Evolutionary conservation across 2,888 invertebrate genomes (phyloP), one percentile per base, ranked within the genome.

Genomic region (Panzeria rudis): DNA sequence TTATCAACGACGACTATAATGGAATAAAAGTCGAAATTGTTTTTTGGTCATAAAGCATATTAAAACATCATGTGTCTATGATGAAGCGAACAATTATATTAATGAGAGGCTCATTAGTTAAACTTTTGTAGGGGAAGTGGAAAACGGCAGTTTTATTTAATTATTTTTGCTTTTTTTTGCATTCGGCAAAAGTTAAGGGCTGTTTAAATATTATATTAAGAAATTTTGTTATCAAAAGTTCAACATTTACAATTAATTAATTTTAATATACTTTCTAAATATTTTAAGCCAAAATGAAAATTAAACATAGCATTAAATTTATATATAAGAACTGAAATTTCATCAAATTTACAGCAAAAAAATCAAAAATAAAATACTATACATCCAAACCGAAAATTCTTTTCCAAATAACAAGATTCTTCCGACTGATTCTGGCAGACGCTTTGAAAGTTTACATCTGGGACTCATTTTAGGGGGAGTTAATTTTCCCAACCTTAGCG

Each of bases 21-120:
- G n/a, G 32, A 47, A 76, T 64, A 32, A 56, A 56, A 77, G n/a
- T 47, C 47, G 25, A 54, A 64, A 41, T 50, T 61, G 15, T 25
- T 52, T 52, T 29, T 38, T n/a, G 23, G 5, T 3, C 35, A 52
- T 52, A 52, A 62, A 23, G 38, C 35, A 61, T 41, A 64, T 64
- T 64, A 32, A 59, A 68, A 59, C 56, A 59, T 68, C 38, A 68
- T 77, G 59, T 75, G 62, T 38, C 32, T 32, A 47, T 20, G 44
- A 8, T 47, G n/a, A 23, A 9, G 32, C 23, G 1, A 32, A 47
- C 47, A 32, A 61, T 61, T 72, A 73, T 54, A 47, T 68, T 59
- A 59, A 68, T 35, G 59, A n/a, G 17, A 25, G 25, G 15, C 25
- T 68, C 68, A 69, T 78, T 79, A 72, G 38, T 8, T 20, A n/a